Evolutionary conservation across 92 coral and sea anemone genomes (phyloP), one percentile per base, ranked within the genome.

Genomic region (Zoanthus gigantus): DNA sequence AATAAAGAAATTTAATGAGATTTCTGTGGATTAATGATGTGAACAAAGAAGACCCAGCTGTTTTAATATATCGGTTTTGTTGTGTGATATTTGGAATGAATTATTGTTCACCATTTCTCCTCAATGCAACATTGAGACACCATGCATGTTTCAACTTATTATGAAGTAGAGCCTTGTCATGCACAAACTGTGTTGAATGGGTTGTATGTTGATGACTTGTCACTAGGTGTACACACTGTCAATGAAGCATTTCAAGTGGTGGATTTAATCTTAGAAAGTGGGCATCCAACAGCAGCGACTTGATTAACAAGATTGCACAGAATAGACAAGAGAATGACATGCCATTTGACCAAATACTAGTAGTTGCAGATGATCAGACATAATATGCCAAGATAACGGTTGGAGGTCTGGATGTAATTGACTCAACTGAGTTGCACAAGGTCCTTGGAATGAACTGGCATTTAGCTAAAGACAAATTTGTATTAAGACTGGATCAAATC

Each of bases 81-180:
- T 80, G 93, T 53, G 93, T 93, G 4, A 76, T 88, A 44, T 93
- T 93, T 65, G 93, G 93, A 11, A 79, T 93, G 76, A 93, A 91
- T 83, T 37, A 91, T 83, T 37, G 42, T 79, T 91, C 91, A 28
- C 95, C 93, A 23, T 90, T 92, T 73, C 85, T 92, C 4, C 91
- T 90, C 53, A 90, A 92, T 71, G 90, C 91, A 16, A 86, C 92
- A 14, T 53, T 91, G 47, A 82, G 56, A 7, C 79, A 94, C 86
- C 96, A 94, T 74, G 67, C 96, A 94, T 74, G 67, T 91, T 34
- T 67, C 78, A 66, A 16, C 66, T 32, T 90, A 88, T 87, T 78
- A 78, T 72, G 82, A 16, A 16, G 81, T 66, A 37, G 78, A 87
- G 56, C 77, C 8, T 53, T 72, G 7, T 0, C 60, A 58, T 65